A percentile compares a stretch with the other conserved stretches of the same genome.
Conservation (phyloP, 2,888 invertebrate species). For the Glaucopsyche alexis region DNA sequence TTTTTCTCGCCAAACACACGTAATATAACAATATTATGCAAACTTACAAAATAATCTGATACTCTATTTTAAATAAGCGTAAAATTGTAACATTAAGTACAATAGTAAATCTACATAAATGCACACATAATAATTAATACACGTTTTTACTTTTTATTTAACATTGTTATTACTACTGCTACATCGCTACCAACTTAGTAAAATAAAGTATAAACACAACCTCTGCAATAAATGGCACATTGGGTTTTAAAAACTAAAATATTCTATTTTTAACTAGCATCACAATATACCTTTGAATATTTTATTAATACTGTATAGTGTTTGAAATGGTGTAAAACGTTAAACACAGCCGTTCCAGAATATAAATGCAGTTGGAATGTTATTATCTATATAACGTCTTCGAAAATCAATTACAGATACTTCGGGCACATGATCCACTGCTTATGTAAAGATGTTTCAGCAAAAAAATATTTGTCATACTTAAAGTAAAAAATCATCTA, state of each 20-base stretch:
- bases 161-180: not conserved
- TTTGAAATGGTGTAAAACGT: constrained; percentile 47
- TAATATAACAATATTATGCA: not conserved
- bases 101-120: constrained; percentile 31
- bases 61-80: constrained; percentile 24
- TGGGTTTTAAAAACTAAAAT: constrained; percentile 13
- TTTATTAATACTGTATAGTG: constrained; percentile 54
- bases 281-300: constrained; percentile 40
- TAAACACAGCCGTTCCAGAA: constrained; percentile 48
- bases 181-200: constrained; percentile 25
- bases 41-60: constrained; percentile 9
- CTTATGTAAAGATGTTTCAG: too few relatives aligned
- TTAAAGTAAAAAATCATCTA: too few relatives aligned
- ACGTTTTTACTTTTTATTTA: constrained; percentile 1
- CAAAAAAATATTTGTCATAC: too few relatives aligned
- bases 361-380: constrained; percentile 33
- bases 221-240: constrained; percentile 31
- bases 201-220: constrained; percentile 32
- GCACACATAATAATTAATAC: constrained; percentile 29
- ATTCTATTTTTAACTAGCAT: constrained; percentile 23
- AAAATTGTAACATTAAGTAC: constrained; percentile 24
- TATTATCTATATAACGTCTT: constrained; percentile 3
- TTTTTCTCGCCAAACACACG: not conserved
- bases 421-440: too few relatives aligned
- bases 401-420: too few relatives aligned